A percentile compares a stretch with the other conserved stretches of the same genome.
phyloP scores from a whole-genome alignment of 2,888 invertebrate genomes.

The Arrhopalites spinosus region DNA sequence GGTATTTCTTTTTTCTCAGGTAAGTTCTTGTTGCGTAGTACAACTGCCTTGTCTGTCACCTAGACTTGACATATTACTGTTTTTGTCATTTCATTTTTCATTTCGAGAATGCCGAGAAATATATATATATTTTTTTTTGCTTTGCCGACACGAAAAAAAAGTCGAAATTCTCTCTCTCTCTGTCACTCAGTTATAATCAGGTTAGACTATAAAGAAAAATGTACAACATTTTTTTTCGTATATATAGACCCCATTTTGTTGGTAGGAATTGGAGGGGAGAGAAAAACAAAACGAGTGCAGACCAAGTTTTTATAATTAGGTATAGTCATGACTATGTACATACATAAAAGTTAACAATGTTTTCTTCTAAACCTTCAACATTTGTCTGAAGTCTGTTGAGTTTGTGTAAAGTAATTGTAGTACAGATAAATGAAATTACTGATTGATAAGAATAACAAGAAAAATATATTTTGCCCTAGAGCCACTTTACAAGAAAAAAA shows the following conservation, averaged over 20 bases:
- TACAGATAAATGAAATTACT: too few species aligned
- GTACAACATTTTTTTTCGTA: too few species aligned
- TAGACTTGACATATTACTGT: slow-evolving; percentile 20
- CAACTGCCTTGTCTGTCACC: slow-evolving; percentile 12
- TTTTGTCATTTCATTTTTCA: slow-evolving; percentile 27
- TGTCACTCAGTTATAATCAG: neutral
- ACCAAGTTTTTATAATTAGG: too few species aligned
- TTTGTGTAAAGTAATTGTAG: too few species aligned
- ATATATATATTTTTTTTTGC: neutral
- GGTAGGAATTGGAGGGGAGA: neutral
- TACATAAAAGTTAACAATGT: too few species aligned
- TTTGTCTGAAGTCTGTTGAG: too few species aligned
- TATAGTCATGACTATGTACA: too few species aligned
- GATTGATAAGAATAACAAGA: too few species aligned
- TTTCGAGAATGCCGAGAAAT: slow-evolving; percentile 8
- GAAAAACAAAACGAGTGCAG: too few species aligned
- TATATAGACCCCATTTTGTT: slow-evolving; percentile 8
- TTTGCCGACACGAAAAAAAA: slow-evolving; percentile 2
- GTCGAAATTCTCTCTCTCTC: neutral
- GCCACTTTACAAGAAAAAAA: too few species aligned
- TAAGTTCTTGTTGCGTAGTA: neutral
- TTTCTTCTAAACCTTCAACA: too few species aligned
- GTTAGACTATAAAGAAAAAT: neutral
- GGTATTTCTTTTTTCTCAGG: neutral
- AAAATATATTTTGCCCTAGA: too few species aligned